Percentiles rank a stretch among this genome's conserved stretches.
Evolutionary conservation across 2,888 invertebrate species (phyloP).

Genomic region (Miltochrista miniata): DNA sequence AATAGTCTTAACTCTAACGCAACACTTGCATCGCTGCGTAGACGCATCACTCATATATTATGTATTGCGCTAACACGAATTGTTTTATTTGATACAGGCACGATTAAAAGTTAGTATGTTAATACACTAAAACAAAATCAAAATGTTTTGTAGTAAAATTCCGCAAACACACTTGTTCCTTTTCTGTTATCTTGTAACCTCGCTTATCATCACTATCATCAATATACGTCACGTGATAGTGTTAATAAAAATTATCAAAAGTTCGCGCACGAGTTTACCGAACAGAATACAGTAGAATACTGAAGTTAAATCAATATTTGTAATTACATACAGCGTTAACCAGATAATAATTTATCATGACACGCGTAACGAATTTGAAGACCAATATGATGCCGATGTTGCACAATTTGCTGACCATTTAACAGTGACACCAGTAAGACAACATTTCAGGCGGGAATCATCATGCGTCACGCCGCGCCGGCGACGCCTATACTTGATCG

Average conservation of each 20-base stretch:
- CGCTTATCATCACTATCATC: conserved; percentile 56
- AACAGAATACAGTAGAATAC: conserved; percentile 47
- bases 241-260: conserved; percentile 43
- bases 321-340: conserved; percentile 47
- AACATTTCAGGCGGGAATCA: conserved; percentile 54
- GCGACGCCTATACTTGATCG: conserved; percentile 76
- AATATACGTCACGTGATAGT: conserved; percentile 46
- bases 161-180: conserved; percentile 35
- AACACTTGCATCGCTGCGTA: conserved; percentile 77
- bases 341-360: conserved; percentile 53
- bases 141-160: conserved; percentile 21
- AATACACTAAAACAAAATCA: conserved; percentile 17
- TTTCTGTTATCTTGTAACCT: conserved; percentile 50
- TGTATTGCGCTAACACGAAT: conserved; percentile 29
- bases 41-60: conserved; percentile 74
- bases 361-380: conserved; percentile 46
- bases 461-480: conserved; percentile 44
- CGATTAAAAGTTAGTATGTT: conserved; percentile 7
- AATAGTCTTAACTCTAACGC: conserved; percentile 76
- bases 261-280: conserved; percentile 53
- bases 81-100: conserved; percentile 22
- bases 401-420: conserved; percentile 58
- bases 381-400: conserved; percentile 47
- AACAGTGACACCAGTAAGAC: conserved; percentile 51
- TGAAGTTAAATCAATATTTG: conserved; percentile 52